Evolutionary conservation across 2,888 invertebrate species (phyloP).

Genomic region (Parasteatoda lunata): DNA sequence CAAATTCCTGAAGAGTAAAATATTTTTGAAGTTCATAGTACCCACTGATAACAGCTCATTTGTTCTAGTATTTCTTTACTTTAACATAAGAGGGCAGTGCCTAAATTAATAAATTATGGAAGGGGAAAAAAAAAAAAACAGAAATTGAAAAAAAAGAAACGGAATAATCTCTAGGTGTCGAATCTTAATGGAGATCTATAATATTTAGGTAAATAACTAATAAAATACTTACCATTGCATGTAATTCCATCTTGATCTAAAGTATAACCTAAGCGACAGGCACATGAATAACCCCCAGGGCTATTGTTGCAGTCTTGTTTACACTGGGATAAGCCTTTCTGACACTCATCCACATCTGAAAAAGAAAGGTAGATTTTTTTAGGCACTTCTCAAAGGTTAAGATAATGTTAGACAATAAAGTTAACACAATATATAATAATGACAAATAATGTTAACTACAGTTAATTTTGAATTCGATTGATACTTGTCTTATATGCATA

Average conservation of each 20-base stretch:
- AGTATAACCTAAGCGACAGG: constrained; percentile 73
- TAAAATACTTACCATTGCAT: constrained; percentile 70
- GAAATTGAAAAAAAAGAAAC: not conserved
- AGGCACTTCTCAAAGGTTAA: too few species aligned
- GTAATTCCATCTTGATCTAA: constrained; percentile 71
- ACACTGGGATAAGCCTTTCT: constrained; percentile 73
- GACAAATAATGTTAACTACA: too few species aligned
- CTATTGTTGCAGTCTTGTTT: constrained; percentile 75
- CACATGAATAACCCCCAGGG: constrained; percentile 73
- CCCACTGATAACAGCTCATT: not conserved
- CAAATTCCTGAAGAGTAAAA: too few species aligned
- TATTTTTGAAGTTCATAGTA: too few species aligned
- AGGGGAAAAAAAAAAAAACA: not conserved
- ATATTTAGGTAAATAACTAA: not conserved
- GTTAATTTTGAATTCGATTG: too few species aligned
- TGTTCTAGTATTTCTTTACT: not conserved
- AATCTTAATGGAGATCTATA: not conserved
- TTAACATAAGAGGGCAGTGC: not conserved
- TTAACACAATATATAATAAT: too few species aligned
- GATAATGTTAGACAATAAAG: too few species aligned
- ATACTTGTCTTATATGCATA: too few species aligned
- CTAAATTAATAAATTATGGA: not conserved
- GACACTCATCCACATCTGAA: constrained; percentile 74
- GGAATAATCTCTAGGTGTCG: too few species aligned
- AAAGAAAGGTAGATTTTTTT: constrained; percentile 7